A percentile compares a stretch with the other conserved stretches of the same genome.
Evolutionary conservation across 2,113 vertebrate genomes (phyloP).

Genomic region (Miniopterus natalensis): DNA sequence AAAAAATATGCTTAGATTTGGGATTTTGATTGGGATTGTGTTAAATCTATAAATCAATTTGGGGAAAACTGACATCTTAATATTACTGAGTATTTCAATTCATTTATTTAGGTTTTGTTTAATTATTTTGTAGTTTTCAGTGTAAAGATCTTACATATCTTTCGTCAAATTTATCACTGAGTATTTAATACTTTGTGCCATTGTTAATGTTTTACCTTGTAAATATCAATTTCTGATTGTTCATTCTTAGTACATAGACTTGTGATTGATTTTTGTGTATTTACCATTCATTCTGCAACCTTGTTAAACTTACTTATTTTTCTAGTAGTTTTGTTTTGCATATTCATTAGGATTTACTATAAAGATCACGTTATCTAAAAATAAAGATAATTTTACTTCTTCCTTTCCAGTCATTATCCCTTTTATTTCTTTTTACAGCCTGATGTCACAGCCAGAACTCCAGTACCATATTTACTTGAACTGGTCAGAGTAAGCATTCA

Average conservation of each 20-base stretch:
- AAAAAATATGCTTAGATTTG: not conserved
- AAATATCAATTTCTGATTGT: not conserved
- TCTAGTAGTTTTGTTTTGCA: not conserved
- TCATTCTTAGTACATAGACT: not conserved
- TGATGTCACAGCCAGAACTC: not conserved
- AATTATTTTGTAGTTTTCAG: not conserved
- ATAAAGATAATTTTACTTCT: not conserved
- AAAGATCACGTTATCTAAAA: not conserved
- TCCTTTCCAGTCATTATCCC: not conserved
- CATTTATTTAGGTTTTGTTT: not conserved
- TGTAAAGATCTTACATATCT: not conserved
- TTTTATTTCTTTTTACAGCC: conserved; percentile 18
- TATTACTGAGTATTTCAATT: not conserved
- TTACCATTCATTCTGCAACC: not conserved
- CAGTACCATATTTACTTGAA: not conserved
- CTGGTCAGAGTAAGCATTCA: not conserved
- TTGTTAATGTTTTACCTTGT: not conserved
- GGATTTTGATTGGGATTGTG: not conserved
- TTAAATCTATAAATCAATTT: not conserved
- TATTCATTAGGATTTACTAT: not conserved
- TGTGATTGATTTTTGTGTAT: conserved; percentile 1
- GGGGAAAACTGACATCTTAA: not conserved
- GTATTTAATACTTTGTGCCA: not conserved
- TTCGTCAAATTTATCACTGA: not conserved
- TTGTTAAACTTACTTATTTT: not conserved